phyloP scores from a whole-genome alignment of 1,140 invertebrate species.

The Cyclargus thomasi region DNA sequence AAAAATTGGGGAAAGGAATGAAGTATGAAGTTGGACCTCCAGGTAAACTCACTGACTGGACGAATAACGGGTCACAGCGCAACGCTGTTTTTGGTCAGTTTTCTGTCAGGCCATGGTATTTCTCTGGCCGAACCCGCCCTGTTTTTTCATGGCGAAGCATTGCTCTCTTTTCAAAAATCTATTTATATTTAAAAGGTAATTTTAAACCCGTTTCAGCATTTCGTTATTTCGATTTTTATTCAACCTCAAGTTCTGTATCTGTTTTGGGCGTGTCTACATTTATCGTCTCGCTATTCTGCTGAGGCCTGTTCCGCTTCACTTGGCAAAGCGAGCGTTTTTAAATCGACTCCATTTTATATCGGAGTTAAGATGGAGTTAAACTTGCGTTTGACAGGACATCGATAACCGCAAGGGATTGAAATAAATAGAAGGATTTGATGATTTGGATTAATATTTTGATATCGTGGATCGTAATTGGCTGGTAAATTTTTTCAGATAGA shows the following conservation, averaged over 20 bases:
- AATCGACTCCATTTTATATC: constrained; percentile 11
- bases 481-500: too few relatives aligned
- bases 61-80: too few relatives aligned
- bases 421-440: background rate
- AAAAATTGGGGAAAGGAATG: too few relatives aligned
- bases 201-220: background rate
- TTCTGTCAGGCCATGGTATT: too few relatives aligned
- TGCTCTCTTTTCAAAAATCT: too few relatives aligned
- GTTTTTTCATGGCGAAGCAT: too few relatives aligned
- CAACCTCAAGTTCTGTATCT: constrained; percentile 7
- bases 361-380: constrained; percentile 6
- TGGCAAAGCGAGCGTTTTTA: constrained; percentile 8
- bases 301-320: background rate
- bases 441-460: background rate
- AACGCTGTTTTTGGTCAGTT: too few relatives aligned
- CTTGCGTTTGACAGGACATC: constrained; percentile 10
- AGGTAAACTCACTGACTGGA: too few relatives aligned
- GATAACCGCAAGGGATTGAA: background rate
- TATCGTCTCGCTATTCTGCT: background rate
- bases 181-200: too few relatives aligned
- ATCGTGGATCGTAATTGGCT: background rate
- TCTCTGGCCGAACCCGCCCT: too few relatives aligned
- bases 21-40: too few relatives aligned
- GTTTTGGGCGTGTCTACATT: constrained; percentile 5
- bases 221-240: background rate